phyloP scores from a whole-genome alignment of 2,797 vertebrate genomes.

The Pangasius larnaudii region DNA sequence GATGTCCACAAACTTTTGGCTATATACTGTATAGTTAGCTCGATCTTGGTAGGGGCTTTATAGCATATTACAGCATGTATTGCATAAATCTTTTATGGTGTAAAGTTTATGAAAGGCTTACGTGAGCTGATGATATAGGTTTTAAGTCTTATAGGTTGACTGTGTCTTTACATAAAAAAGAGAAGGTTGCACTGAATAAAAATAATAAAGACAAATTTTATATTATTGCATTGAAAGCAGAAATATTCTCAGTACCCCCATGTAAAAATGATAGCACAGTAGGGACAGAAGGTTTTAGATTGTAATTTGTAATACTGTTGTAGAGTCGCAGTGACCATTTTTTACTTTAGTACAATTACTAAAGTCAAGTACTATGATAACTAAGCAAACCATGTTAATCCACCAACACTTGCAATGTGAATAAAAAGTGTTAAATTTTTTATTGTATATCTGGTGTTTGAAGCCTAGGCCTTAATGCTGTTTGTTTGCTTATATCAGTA shows the following conservation, averaged over 20 bases:
- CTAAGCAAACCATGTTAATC: neutral
- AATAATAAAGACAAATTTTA: neutral
- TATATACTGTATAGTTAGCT: neutral
- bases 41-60: neutral
- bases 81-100: neutral
- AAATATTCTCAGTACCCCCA: neutral
- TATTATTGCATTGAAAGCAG: neutral
- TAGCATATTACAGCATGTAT: neutral
- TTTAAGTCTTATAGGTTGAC: too few species aligned
- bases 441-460: neutral
- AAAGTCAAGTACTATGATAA: neutral
- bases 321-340: neutral
- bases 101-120: neutral
- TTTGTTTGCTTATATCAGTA: neutral
- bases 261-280: neutral
- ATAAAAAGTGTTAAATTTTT: neutral
- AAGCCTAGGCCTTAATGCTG: neutral
- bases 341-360: neutral
- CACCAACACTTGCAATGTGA: neutral
- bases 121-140: neutral
- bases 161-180: neutral
- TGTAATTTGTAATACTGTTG: neutral
- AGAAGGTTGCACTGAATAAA: neutral
- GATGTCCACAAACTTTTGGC: neutral
- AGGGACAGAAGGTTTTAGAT: neutral